A percentile compares a stretch with the other conserved stretches of the same genome.
Evolutionary conservation across 2,113 vertebrate genomes (phyloP).

Genomic region (Misgurnus mizolepis): DNA sequence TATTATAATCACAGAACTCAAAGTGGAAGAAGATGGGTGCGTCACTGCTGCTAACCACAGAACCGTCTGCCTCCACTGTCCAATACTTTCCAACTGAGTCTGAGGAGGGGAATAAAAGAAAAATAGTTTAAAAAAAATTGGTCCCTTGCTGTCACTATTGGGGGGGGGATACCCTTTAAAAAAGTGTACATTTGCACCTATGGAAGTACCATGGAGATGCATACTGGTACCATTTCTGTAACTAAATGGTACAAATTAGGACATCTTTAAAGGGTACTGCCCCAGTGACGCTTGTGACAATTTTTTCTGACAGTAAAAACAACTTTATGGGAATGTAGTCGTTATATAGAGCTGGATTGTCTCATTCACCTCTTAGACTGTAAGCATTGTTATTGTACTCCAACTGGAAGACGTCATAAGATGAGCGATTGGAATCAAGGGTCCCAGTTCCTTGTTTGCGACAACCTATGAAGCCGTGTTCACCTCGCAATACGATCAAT

Average conservation of each 20-base stretch:
- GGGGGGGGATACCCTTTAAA: too few relatives aligned
- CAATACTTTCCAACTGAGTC: constrained; percentile 93
- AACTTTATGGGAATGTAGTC: neutral
- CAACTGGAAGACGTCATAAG: constrained; percentile 92
- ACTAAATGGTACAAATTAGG: too few relatives aligned
- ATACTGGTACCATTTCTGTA: too few relatives aligned
- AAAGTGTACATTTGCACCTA: too few relatives aligned
- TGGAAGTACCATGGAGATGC: too few relatives aligned
- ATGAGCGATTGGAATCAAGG: constrained; percentile 91
- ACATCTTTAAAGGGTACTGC: too few relatives aligned
- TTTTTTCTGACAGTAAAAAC: too few relatives aligned
- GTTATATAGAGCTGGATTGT: neutral
- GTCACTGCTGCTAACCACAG: constrained; percentile 85
- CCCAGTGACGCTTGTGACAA: too few relatives aligned
- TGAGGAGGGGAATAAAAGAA: constrained; percentile 55
- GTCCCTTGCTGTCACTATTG: too few relatives aligned
- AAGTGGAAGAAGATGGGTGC: constrained; percentile 88
- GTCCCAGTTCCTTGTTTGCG: constrained; percentile 88
- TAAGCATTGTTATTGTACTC: constrained; percentile 90
- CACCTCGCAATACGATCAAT: constrained; percentile 91
- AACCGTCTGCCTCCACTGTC: constrained; percentile 83
- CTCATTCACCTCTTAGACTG: constrained; percentile 82
- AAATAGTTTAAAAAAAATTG: neutral
- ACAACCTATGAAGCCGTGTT: constrained; percentile 95
- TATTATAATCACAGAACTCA: constrained; percentile 94